A percentile compares a stretch with the other conserved stretches of the same genome.
Evolutionary conservation across 2,888 invertebrate genomes (phyloP).

Genomic region (Drosophila prostipennis): DNA sequence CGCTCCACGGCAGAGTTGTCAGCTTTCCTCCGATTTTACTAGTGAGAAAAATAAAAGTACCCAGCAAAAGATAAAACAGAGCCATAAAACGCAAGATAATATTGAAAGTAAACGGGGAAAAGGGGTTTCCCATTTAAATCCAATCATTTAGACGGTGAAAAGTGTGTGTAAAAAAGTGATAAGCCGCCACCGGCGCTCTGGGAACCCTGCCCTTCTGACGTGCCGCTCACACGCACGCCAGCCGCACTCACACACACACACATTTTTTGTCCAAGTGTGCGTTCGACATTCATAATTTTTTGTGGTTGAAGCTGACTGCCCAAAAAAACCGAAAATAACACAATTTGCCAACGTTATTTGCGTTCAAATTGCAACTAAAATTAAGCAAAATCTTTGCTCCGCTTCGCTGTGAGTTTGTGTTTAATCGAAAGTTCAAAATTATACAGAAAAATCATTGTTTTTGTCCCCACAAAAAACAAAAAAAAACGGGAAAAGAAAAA

Average conservation of each 20-base stretch:
- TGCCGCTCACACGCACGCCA: slow-evolving; percentile 63
- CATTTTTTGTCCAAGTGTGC: slow-evolving; percentile 51
- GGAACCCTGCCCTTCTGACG: slow-evolving; percentile 51
- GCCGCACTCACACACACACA: slow-evolving; percentile 51
- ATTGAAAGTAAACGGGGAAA: background rate
- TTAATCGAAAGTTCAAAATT: slow-evolving; percentile 10
- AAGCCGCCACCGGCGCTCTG: slow-evolving; percentile 3
- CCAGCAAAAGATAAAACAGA: rapidly evolving
- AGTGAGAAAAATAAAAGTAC: background rate
- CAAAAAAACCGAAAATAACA: slow-evolving; percentile 29
- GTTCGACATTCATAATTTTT: slow-evolving; percentile 66
- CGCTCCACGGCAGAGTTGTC: slow-evolving; percentile 54
- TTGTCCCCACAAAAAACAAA: background rate
- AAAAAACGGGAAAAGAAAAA: background rate
- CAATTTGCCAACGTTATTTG: background rate
- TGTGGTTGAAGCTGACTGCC: slow-evolving; percentile 46
- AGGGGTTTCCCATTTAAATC: no score
- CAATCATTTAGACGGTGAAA: background rate
- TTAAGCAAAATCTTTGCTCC: slow-evolving; percentile 5
- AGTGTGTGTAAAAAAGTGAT: background rate
- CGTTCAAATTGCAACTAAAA: slow-evolving; percentile 1
- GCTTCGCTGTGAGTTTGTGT: slow-evolving; percentile 29
- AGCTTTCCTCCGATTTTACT: slow-evolving; percentile 2
- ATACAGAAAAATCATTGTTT: slow-evolving; percentile 17
- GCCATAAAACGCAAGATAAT: background rate